phyloP scores from a whole-genome alignment of 64 coral and sea anemone species.

The Dendrophyllia cribrosa region DNA sequence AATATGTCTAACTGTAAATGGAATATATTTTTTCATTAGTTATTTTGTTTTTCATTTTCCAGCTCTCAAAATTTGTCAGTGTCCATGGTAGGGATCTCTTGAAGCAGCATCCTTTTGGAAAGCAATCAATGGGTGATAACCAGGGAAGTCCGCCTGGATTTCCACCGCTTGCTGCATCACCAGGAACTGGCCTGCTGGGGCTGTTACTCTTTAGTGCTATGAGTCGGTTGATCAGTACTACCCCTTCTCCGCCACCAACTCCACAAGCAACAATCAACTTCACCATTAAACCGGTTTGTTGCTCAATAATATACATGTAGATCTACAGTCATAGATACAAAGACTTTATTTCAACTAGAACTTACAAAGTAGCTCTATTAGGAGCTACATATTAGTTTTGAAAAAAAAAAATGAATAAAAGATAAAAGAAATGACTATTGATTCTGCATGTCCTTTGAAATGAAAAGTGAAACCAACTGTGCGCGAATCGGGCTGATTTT shows the following conservation, averaged over 20 bases:
- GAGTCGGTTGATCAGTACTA: not conserved
- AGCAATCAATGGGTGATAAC: not conserved
- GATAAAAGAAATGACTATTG: too few relatives aligned
- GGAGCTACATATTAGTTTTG: too few relatives aligned
- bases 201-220: slow-evolving; percentile 7
- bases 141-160: too few relatives aligned
- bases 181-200: slow-evolving; percentile 5
- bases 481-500: too few relatives aligned
- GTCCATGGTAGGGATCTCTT: slow-evolving; percentile 10
- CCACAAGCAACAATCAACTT: not conserved
- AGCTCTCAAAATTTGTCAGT: slow-evolving; percentile 4
- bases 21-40: not conserved
- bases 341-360: too few relatives aligned
- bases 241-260: not conserved
- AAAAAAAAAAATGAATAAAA: too few relatives aligned
- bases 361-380: too few relatives aligned
- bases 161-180: not conserved
- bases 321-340: not conserved
- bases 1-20: not conserved
- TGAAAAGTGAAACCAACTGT: too few relatives aligned
- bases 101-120: not conserved
- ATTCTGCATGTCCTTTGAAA: too few relatives aligned
- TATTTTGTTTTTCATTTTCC: not conserved
- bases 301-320: not conserved
- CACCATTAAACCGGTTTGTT: slow-evolving; percentile 12